Evolutionary conservation across 2,797 vertebrate genomes (phyloP).

Genomic region (Orientallactaga sibirica): DNA sequence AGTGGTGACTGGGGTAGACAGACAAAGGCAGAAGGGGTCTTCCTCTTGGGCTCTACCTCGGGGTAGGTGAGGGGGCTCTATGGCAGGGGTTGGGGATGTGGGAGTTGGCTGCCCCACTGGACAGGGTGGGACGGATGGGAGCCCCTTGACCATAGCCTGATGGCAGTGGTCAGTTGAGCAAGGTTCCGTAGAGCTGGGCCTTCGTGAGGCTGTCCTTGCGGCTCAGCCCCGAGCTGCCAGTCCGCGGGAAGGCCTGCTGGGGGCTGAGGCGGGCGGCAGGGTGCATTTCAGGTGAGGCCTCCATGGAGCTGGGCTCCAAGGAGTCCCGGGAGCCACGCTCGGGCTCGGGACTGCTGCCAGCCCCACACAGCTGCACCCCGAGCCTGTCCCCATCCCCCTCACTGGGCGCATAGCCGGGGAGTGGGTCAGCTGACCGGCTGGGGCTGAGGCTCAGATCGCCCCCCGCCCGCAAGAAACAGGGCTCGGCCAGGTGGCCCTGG

Average conservation of each 20-base stretch:
- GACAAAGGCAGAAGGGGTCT: background rate
- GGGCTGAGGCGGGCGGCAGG: constrained; percentile 91
- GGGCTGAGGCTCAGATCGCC: constrained; percentile 91
- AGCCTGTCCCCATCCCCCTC: constrained; percentile 91
- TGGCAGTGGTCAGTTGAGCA: constrained; percentile 93
- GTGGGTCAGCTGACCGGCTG: constrained; percentile 90
- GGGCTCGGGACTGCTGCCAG: constrained; percentile 88
- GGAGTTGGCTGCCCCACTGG: background rate
- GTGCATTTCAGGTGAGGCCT: constrained; percentile 91
- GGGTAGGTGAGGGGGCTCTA: background rate
- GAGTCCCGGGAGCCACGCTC: constrained; percentile 94
- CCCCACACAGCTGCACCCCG: constrained; percentile 90
- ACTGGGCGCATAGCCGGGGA: constrained; percentile 90
- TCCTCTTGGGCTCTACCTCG: background rate
- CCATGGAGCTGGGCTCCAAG: constrained; percentile 93
- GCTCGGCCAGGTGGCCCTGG: constrained; percentile 91
- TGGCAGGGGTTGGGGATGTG: background rate
- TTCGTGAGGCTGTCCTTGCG: constrained; percentile 99
- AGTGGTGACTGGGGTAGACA: background rate
- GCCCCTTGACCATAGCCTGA: background rate
- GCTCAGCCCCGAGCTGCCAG: constrained; percentile 94
- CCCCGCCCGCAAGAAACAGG: constrained; percentile 91
- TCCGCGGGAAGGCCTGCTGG: constrained; percentile 94
- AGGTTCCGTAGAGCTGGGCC: constrained; percentile 97
- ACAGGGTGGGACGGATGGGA: accelerated